Base-by-base conservation (phyloP, 2,888 invertebrate species). In the Apotomis turbidana region DNA sequence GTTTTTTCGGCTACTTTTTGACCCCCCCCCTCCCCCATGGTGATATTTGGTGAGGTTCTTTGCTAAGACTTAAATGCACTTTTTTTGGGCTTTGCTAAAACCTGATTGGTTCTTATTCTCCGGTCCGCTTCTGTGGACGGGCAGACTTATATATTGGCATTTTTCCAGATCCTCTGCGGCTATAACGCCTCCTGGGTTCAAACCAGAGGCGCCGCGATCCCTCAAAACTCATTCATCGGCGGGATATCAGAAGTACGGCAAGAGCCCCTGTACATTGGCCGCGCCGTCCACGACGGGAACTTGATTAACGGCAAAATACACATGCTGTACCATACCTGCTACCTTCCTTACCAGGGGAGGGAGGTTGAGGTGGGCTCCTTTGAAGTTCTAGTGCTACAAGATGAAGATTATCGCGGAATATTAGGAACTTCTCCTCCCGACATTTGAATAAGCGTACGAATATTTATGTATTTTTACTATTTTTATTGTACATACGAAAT, bases 261-360 rank as follows among this genome's bases (percentile, higher is more conserved):
- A 38, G 94, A 94, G 74, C 89, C 88, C 62, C 78, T 96, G 10
- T 96, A 94, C 82, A 94, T 97, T 0, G 95, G 96, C 12, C 94
- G 97, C 77, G 96, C 95, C 0, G 89, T 91, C 49, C 95, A 96
- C 82, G 95, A 95, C 76, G 96, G 96, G 13, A 95, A 95, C 67
- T 84, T 97, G 5, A 94, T 97, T 79, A 97, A 97, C 57, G 98
- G 97, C n/a, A 97, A 97, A 90, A 87, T 97, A 12, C 90, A 90
- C 70, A 82, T 85, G 0, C 94, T 96, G 27, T 97, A 97, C 81
- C 95, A 95, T 58, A 95, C 95, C 0, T 95, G 95, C 77, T 97
- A 97, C 80, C 86, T 97, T n/a, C 90, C 97, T 58, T 97, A 79
- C 68, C 74, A 81, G 3, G 81, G 78, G 1, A 81, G 76, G 72